Evolutionary conservation across 2,113 vertebrate genomes (phyloP), one percentile per base, ranked within the genome.

Genomic region (Sinocyclocheilus anshuiensis): DNA sequence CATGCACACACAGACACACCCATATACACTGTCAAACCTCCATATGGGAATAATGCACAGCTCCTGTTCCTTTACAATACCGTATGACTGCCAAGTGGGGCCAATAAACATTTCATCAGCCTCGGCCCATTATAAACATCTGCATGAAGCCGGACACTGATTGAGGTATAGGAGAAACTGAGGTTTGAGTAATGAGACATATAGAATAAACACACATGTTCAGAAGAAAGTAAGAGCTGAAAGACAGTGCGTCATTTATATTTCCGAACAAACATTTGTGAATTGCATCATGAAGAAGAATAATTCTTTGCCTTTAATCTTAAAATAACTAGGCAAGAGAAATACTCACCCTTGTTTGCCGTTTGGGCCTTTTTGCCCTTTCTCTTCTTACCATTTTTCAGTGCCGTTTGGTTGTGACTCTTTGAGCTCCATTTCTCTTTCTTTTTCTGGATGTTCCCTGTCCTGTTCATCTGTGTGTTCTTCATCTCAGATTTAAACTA

Each of bases 401-500:
- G 85, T 29, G 33, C 26, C 50, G n/a, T 57, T 67, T 55, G 65
- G 61, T 69, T 53, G 45, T 84, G 48, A 20, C 39, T 81, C 39
- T 61, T 89, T 76, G 69, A 69, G 39, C 86, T 74, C 67, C 77
- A 63, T 45, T 15, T 53, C 39, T 85, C 86, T 89, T 78, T 83
- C 63, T 69, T 77, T 55, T 7, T 79, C 57, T 84, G 33, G 33
- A 53, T 72, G 85, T n/a, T 83, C 81, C 86, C 85, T 80, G 63
- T 67, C 67, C 48, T 50, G 72, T 59, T 59, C 61, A 59, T 86
- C 84, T 86, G 84, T 53, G 48, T 83, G 50, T 67, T 84, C 67
- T 74, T 79, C 72, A 84, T 88, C 84, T 39, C 63, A 79, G 80
- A 83, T 83, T 88, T 83, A 83, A 84, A 77, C 74, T 83, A 76